phyloP scores from a whole-genome alignment of 2,888 invertebrate species.

The Cyrtodaria siliqua region DNA sequence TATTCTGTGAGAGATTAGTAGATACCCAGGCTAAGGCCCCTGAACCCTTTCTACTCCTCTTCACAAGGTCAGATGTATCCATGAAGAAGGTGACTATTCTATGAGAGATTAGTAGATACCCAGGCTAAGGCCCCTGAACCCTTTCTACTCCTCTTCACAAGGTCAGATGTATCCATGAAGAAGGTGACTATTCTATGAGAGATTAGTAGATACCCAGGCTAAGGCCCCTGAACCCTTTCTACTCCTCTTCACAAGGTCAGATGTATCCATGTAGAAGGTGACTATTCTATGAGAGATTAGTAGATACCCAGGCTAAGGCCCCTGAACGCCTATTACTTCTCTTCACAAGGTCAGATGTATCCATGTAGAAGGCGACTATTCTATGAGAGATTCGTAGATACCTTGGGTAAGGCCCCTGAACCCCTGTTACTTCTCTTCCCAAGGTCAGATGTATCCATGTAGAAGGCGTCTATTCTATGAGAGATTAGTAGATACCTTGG shows the following conservation, averaged over 20 bases:
- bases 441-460: conserved; percentile 90
- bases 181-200: conserved; percentile 89
- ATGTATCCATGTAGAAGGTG: conserved; percentile 89
- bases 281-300: no score
- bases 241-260: conserved; percentile 91
- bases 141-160: conserved; percentile 92
- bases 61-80: no score
- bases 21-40: no score
- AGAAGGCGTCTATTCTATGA: conserved; percentile 89
- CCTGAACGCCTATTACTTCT: no score
- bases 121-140: conserved; percentile 94
- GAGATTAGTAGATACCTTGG: conserved; percentile 93
- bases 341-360: no score
- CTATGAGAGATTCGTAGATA: conserved; percentile 91
- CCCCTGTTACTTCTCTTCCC: conserved; percentile 93
- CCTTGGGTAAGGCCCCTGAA: conserved; percentile 93
- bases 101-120: conserved; percentile 91
- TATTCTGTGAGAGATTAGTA: no score
- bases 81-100: no score
- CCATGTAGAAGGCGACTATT: no score
- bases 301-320: no score
- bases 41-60: no score
- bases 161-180: conserved; percentile 90
- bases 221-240: conserved; percentile 95
- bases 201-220: conserved; percentile 93